A percentile compares a stretch with the other conserved stretches of the same genome.
phyloP scores from a whole-genome alignment of 2,888 invertebrate species.

The Dynastes grantii region DNA sequence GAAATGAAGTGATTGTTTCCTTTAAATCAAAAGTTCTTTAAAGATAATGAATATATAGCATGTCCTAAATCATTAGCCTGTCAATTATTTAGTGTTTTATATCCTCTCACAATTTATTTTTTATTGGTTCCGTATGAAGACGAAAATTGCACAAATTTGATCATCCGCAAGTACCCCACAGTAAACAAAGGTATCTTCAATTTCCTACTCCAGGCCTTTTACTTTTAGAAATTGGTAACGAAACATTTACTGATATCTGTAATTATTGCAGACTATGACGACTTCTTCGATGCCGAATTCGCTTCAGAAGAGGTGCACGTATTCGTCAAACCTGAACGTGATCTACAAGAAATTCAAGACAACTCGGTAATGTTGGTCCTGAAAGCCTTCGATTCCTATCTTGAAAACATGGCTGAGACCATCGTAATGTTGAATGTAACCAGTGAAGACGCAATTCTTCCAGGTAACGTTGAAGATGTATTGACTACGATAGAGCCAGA shows the following conservation, averaged over 20 bases:
- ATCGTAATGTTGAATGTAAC: background rate
- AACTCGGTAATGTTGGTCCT: background rate
- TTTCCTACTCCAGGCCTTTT: background rate
- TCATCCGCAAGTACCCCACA: no score
- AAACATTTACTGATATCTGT: background rate
- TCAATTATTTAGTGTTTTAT: no score
- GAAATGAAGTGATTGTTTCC: no score
- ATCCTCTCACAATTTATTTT: no score
- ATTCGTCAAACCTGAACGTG: background rate
- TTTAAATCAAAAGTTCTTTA: no score
- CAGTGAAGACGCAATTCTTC: background rate
- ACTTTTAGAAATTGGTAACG: background rate
- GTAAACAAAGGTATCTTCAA: no score
- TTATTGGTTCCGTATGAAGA: no score
- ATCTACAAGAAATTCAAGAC: background rate
- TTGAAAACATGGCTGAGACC: background rate
- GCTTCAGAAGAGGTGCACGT: background rate
- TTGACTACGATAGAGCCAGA: background rate
- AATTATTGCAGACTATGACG: slow-evolving; percentile 22
- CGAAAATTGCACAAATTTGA: no score
- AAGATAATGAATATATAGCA: no score
- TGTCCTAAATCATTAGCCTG: no score
- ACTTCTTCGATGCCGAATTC: slow-evolving; percentile 18
- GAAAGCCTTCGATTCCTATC: background rate
- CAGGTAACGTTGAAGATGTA: background rate